A percentile compares a stretch with the other conserved stretches of the same genome.
These are phyloP conservation scores for Anser brachyrhynchus DNA, from an alignment of 2,113 vertebrate genomes.

Conservation along the genomic window DNA sequence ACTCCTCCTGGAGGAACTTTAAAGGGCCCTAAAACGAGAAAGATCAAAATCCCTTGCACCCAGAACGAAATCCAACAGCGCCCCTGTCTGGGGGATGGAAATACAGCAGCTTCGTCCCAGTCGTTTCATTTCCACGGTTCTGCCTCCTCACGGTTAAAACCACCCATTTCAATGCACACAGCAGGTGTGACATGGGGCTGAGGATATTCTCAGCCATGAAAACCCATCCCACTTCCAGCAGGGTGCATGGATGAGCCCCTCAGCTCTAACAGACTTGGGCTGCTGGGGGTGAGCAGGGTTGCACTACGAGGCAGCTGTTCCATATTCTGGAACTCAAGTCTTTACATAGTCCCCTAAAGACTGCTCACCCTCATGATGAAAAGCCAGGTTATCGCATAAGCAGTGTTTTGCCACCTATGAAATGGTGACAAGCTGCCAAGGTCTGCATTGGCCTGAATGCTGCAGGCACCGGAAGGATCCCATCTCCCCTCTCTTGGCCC, in stretches of 20 bases:
- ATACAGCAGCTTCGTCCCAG: not conserved
- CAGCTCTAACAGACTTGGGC: not conserved
- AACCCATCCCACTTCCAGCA: not conserved
- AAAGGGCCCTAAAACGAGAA: fast-evolving
- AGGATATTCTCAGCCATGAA: fast-evolving
- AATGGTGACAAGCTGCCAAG: fast-evolving
- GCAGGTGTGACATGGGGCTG: fast-evolving
- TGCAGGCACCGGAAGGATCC: not conserved
- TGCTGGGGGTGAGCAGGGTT: not conserved
- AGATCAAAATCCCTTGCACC: fast-evolving
- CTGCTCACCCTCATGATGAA: fast-evolving
- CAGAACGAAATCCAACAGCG: conserved; percentile 46
- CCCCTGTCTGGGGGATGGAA: conserved; percentile 29
- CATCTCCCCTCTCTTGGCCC: no score
- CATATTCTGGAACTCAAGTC: not conserved
- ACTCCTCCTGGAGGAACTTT: not conserved
- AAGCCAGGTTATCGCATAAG: fast-evolving
- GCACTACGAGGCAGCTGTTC: fast-evolving
- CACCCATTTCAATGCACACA: fast-evolving
- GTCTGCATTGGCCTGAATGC: not conserved
- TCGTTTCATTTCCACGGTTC: fast-evolving
- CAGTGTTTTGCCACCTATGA: not conserved
- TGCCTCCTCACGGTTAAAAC: not conserved
- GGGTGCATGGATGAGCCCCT: fast-evolving
- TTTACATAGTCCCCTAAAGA: not conserved